Evolutionary conservation across 2,113 vertebrate genomes (phyloP).

Genomic region (Polypterus senegalus): DNA sequence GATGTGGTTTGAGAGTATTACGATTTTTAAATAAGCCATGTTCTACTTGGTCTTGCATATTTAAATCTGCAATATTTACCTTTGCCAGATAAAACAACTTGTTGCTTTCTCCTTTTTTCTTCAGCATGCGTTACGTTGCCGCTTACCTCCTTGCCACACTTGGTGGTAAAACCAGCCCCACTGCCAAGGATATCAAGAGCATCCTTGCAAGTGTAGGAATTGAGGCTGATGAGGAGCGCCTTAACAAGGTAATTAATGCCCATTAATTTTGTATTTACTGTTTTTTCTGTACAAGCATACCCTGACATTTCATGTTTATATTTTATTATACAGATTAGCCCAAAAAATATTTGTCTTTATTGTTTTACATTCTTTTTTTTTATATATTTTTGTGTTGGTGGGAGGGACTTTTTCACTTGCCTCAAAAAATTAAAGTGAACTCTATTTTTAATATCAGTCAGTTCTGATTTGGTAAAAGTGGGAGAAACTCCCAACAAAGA

Average conservation of each 20-base stretch:
- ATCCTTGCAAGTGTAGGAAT: constrained; percentile 65
- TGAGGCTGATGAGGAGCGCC: constrained; percentile 57
- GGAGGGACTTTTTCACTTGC: neutral
- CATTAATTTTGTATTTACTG: no score
- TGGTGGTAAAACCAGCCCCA: constrained; percentile 58
- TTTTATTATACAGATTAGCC: no score
- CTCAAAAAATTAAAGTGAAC: neutral
- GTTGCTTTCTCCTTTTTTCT: neutral
- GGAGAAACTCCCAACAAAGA: neutral
- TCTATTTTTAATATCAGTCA: neutral
- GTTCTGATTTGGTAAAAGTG: neutral
- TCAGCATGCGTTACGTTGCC: constrained; percentile 77
- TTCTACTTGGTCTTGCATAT: no score
- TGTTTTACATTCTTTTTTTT: neutral
- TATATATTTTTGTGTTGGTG: neutral
- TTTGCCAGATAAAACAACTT: neutral
- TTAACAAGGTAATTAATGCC: constrained; percentile 48
- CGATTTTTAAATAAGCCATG: neutral
- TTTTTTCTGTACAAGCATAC: no score
- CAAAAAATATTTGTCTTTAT: neutral
- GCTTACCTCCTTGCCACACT: constrained; percentile 67
- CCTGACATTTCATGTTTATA: no score
- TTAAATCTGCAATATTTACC: no score
- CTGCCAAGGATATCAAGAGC: constrained; percentile 58
- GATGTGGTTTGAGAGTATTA: neutral